phyloP scores from a whole-genome alignment of 2,797 vertebrate species.

The Mycteria americana region DNA sequence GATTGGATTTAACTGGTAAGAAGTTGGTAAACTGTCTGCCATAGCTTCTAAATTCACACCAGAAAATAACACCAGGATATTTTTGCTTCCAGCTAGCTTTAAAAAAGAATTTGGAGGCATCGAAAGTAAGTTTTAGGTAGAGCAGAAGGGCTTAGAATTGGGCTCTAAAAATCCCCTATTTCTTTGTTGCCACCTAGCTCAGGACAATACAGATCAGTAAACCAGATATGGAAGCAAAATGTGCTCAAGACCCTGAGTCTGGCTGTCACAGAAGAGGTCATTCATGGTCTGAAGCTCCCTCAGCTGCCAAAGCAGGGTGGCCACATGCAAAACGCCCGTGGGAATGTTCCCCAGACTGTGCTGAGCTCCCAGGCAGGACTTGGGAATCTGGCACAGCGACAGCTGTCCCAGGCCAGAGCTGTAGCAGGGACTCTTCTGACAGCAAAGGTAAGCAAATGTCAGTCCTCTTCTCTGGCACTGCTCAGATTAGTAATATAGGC shows the following conservation, averaged over 20 bases:
- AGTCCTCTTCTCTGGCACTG: background rate
- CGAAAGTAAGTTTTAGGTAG: background rate
- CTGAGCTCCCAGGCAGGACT: background rate
- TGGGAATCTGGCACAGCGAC: background rate
- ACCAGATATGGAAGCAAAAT: background rate
- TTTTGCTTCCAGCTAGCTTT: background rate
- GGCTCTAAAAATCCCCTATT: background rate
- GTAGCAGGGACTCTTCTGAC: background rate
- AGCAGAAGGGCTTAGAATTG: background rate
- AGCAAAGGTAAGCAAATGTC: background rate
- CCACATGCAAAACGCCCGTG: accelerated
- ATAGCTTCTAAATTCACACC: background rate
- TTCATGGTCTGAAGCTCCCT: background rate
- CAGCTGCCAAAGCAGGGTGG: background rate
- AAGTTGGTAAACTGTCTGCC: background rate
- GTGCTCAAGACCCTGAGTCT: background rate
- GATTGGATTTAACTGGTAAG: background rate
- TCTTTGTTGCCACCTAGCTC: background rate
- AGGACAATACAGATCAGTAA: background rate
- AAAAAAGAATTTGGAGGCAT: background rate
- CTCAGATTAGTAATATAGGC: background rate
- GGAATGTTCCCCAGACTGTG: background rate
- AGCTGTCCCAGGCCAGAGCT: background rate
- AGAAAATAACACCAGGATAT: background rate
- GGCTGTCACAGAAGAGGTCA: background rate